A percentile compares a stretch with the other conserved stretches of the same genome.
phyloP scores from a whole-genome alignment of 2,888 invertebrate genomes.

The Phymatocera aterrima region DNA sequence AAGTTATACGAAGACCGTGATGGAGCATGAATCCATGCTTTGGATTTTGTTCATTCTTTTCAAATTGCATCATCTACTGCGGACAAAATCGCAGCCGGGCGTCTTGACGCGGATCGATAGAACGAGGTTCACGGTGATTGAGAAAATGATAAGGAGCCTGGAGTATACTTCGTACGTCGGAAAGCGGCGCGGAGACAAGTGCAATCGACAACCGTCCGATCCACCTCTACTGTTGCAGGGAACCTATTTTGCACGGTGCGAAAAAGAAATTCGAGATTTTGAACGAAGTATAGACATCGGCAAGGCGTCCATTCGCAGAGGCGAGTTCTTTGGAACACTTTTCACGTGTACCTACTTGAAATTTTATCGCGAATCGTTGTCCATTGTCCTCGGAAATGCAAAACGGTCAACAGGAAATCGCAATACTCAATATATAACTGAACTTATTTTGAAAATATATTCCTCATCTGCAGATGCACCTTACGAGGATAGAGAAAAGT shows the following conservation, averaged over 20 bases:
- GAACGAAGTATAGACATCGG: conserved; percentile 47
- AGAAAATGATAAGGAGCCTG: conserved; percentile 63
- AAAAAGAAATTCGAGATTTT: conserved; percentile 56
- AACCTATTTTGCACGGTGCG: conserved; percentile 57
- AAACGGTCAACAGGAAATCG: no score
- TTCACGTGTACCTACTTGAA: not conserved
- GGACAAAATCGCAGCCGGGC: conserved; percentile 60
- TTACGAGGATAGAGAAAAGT: conserved; percentile 9
- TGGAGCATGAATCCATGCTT: conserved; percentile 62
- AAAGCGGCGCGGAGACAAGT: conserved; percentile 23
- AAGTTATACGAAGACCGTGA: conserved; percentile 18
- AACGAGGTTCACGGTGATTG: conserved; percentile 56
- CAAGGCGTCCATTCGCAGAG: conserved; percentile 14
- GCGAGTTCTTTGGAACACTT: not conserved
- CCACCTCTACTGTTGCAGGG: conserved; percentile 49
- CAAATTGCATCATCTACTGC: conserved; percentile 66
- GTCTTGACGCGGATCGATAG: conserved; percentile 61
- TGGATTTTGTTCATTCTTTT: conserved; percentile 67
- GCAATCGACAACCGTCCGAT: conserved; percentile 30
- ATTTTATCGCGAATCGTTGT: no score
- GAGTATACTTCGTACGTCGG: conserved; percentile 55
- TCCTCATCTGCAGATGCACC: not conserved
- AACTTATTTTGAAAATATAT: no score
- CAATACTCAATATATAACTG: no score
- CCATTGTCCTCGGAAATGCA: no score